Base-by-base conservation (phyloP, 2,113 vertebrate genomes). In the Platysteira castanea region DNA sequence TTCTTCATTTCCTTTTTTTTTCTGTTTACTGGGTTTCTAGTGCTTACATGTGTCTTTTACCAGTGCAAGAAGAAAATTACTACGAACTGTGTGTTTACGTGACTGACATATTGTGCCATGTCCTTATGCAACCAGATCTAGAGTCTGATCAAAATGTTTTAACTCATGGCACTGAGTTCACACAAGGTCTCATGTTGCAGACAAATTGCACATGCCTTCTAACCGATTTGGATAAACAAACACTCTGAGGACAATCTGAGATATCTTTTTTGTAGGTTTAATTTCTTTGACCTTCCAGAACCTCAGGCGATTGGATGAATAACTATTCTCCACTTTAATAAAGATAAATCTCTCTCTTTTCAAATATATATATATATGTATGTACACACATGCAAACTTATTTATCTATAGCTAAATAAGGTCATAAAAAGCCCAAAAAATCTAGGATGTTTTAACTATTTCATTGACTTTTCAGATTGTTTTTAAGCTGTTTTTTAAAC, bases 401-500 rank as follows among this genome's bases (percentile, higher is more conserved):
- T 65, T 96, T 97, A 93, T 94, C 87, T 89, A 31, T 96, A 90
- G 91, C 97, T 98, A 98, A 98, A 98, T 97, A 97, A 95, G 92
- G 65, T 97, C 96, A 98, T 98, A 98, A 98, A 90, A 71, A 95
- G 31, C 1, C 50, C 0, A 46, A 96, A 90, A 96, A 97, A 87
- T 94, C 89, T 98, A 98, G 98, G 95, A 98, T 98, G 98, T 97
- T 97, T 97, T 97, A 98, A 97, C 97, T 94, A 97, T 97, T 90
- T 98, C 76, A 96, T 97, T 98, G 98, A 98, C 98, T 98, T 98
- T 98, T 98, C 98, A 98, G 98, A 98, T 98, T 98, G 98, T 98
- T 98, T 98, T 99, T 98, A 99, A 99, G 98, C 98, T 99, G 98
- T 99, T 99, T 99, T 99, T 99, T 99, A 99, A 99, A 99, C 98